Evolutionary conservation across 2,113 vertebrate species (phyloP).

Genomic region (Lepus timidus): DNA sequence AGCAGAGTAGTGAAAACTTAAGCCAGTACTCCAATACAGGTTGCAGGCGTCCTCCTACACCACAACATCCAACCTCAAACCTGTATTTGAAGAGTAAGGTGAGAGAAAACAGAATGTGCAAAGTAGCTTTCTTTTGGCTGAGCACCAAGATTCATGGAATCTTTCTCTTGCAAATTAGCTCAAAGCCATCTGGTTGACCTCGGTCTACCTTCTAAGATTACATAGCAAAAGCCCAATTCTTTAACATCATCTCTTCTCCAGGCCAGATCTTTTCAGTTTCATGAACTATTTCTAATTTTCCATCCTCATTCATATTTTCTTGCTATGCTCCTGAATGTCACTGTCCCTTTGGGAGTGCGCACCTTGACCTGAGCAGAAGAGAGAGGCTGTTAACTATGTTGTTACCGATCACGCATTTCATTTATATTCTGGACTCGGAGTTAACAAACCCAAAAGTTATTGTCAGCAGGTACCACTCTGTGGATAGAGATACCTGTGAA

Average conservation of each 20-base stretch:
- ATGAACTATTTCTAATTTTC: conserved; percentile 2
- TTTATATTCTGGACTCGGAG: background rate
- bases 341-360: background rate
- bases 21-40: too few relatives aligned
- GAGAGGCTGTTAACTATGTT: background rate
- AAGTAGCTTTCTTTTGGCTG: background rate
- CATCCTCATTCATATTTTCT: background rate
- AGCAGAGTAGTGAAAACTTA: too few relatives aligned
- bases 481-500: background rate
- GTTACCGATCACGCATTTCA: background rate
- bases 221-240: background rate
- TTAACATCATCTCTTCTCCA: background rate
- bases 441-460: background rate
- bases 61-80: background rate
- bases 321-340: background rate
- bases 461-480: background rate
- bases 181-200: background rate
- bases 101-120: background rate
- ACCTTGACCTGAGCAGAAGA: background rate
- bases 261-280: background rate
- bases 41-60: too few relatives aligned
- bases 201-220: background rate
- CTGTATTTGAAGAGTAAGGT: background rate
- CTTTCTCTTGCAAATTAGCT: background rate
- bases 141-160: background rate